Evolutionary conservation across 2,113 vertebrate genomes (phyloP), one percentile per base, ranked within the genome.

Genomic region (Xiphophorus maculatus): DNA sequence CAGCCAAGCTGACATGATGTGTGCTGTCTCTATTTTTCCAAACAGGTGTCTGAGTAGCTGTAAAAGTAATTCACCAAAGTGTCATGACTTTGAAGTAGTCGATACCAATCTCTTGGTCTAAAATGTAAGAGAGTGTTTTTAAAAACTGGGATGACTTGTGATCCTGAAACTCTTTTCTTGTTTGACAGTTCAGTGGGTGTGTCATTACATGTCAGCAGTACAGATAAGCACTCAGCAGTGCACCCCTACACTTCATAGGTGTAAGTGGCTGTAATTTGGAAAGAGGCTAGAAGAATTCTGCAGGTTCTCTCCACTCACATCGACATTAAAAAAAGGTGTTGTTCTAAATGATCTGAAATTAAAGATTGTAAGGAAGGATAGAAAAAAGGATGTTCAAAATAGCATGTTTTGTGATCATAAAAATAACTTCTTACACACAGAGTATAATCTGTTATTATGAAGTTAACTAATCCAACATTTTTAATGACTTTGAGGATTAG

Each of bases 401-500:
- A 48, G 17, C 44, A 17, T 48, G 5, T 19, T 48, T 17, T 19
- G 5, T 1, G 17, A 17, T 48, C 17, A 48, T 48, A 48, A 48
- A 48, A 15, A 48, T 48, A 62, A 7, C 27, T 15, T 29, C 28
- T 29, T 15, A 74, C 42, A 42, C 19, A 44, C n/a, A 66, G 75
- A 30, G 15, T 29, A 28, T 64, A 73, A 30, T 63, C 37, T 48
- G 33, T 58, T 37, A 42, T 17, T 29, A 58, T 27, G 14, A 72
- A 77, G 77, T 25, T 35, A 37, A 69, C 71, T 76, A 44, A 58
- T 58, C 67, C n/a, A 76, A 84, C 13, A 69, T 63, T 76, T 86
- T 84, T 89, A 90, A 90, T 89, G 83, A 91, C 83, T 87, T 88
- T 79, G 77, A 86, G 87, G 88, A 91, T 89, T 87, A 89, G 61